Evolutionary conservation across 2,797 vertebrate genomes (phyloP).

Genomic region (Sarcoramphus papa): DNA sequence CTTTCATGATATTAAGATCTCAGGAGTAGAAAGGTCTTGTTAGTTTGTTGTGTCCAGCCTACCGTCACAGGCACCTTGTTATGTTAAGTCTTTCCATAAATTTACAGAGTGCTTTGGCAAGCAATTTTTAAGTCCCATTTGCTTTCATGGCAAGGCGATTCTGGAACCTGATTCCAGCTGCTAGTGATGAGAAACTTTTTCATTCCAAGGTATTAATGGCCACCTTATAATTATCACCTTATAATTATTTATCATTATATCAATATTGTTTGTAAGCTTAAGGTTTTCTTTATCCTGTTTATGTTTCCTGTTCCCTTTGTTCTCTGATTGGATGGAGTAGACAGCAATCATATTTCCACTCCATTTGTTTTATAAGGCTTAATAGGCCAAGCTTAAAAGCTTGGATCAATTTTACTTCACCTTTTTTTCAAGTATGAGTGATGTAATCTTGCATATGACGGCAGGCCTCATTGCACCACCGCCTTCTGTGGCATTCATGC

Average conservation of each 20-base stretch:
- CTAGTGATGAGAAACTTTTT: background rate
- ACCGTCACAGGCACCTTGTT: background rate
- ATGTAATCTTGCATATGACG: accelerated
- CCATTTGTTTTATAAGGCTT: background rate
- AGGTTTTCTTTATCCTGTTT: background rate
- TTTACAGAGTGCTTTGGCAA: background rate
- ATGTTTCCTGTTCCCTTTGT: background rate
- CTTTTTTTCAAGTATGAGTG: background rate
- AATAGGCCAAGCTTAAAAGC: background rate
- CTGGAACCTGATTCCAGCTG: background rate
- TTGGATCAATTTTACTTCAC: background rate
- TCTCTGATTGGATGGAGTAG: background rate
- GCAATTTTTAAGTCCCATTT: background rate
- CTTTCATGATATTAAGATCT: background rate
- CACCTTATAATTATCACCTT: background rate
- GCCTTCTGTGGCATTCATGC: background rate
- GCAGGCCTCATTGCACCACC: accelerated
- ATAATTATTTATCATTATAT: background rate
- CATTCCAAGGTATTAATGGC: background rate
- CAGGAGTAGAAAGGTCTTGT: background rate
- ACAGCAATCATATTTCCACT: background rate
- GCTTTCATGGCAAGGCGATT: background rate
- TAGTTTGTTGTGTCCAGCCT: background rate
- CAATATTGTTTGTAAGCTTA: background rate
- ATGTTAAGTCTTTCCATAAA: background rate